Percentiles rank a stretch among this genome's conserved stretches.
Evolutionary conservation across 2,888 invertebrate species (phyloP).

Genomic region (Amblyteles armatorius): DNA sequence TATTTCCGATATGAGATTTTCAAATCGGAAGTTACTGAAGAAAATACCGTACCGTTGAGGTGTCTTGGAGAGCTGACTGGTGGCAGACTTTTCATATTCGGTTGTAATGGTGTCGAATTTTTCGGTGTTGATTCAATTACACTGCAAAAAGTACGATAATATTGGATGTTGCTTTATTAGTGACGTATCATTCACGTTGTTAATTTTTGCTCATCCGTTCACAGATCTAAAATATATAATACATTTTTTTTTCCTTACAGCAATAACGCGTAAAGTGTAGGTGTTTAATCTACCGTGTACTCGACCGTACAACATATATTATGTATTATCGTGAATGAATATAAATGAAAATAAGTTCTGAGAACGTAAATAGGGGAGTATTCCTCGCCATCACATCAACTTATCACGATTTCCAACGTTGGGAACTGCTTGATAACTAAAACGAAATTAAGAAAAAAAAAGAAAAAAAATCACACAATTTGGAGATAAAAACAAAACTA

Average conservation of each 20-base stretch:
- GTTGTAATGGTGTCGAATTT: background rate
- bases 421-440: conserved; percentile 41
- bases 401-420: conserved; percentile 65
- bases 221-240: conserved; percentile 65
- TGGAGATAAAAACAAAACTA: too few relatives aligned
- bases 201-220: conserved; percentile 50
- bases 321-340: conserved; percentile 54
- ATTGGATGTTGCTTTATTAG: conserved; percentile 65
- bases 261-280: conserved; percentile 44
- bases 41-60: too few relatives aligned
- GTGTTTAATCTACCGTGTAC: conserved; percentile 40
- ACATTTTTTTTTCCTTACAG: conserved; percentile 50
- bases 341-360: conserved; percentile 61
- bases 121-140: conserved; percentile 1
- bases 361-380: conserved; percentile 63
- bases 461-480: too few relatives aligned
- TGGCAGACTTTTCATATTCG: too few relatives aligned
- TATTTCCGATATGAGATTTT: too few relatives aligned
- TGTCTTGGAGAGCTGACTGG: too few relatives aligned
- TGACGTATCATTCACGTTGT: conserved; percentile 64
- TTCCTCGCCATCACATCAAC: conserved; percentile 65
- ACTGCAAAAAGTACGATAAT: conserved; percentile 29
- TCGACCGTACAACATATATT: conserved; percentile 46
- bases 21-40: too few relatives aligned
- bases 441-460: too few relatives aligned